Percentiles rank a stretch among this genome's conserved stretches.
phyloP scores from a whole-genome alignment of 2,113 vertebrate species.

The Paedocypris sp. region DNA sequence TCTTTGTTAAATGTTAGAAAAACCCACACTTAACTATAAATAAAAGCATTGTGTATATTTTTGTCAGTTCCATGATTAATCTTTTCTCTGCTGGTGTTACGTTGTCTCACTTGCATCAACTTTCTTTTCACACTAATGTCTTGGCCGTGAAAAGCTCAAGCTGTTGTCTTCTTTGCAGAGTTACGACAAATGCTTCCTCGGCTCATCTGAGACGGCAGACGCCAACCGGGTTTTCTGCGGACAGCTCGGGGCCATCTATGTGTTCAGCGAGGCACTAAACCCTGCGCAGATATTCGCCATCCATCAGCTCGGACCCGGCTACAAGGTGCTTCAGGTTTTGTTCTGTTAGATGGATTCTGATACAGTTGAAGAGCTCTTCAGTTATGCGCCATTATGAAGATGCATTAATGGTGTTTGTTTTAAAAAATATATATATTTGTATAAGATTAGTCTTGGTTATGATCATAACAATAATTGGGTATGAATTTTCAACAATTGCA shows the following conservation, averaged over 20 bases:
- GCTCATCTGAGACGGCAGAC: conserved; percentile 93
- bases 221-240: conserved; percentile 94
- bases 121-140: background rate
- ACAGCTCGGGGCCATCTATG: conserved; percentile 89
- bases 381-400: too few relatives aligned
- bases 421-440: too few relatives aligned
- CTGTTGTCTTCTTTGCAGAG: conserved; percentile 57
- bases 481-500: too few relatives aligned
- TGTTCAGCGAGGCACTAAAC: conserved; percentile 92
- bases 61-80: background rate
- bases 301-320: conserved; percentile 91
- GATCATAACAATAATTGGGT: too few relatives aligned
- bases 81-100: background rate
- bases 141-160: background rate
- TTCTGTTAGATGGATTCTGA: too few relatives aligned
- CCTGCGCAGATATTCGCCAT: conserved; percentile 97
- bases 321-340: conserved; percentile 74
- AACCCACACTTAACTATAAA: too few relatives aligned
- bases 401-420: too few relatives aligned
- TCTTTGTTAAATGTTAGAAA: too few relatives aligned
- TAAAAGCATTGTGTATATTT: background rate
- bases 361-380: too few relatives aligned
- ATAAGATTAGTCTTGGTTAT: too few relatives aligned
- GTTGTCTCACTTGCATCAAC: background rate
- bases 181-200: conserved; percentile 97